Conservation (phyloP, 1,140 invertebrate genomes). For the Luehdorfia chinensis region DNA sequence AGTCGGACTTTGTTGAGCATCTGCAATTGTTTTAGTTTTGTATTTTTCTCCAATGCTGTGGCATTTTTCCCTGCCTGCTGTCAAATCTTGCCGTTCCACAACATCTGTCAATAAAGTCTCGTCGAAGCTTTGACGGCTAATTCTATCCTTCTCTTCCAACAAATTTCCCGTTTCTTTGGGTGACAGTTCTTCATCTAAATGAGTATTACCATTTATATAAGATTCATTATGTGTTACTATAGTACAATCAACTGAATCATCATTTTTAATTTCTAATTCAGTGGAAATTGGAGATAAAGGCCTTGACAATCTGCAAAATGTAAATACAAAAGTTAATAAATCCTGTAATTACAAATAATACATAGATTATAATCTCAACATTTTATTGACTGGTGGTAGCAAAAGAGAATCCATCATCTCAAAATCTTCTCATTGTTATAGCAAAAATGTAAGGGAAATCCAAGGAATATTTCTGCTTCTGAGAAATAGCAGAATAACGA, state of each 20-base stretch:
- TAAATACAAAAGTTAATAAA: conserved; percentile 4
- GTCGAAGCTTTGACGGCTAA: conserved; percentile 68
- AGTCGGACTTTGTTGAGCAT: conserved; percentile 70
- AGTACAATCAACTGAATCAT: conserved; percentile 42
- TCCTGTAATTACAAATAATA: conserved; percentile 15
- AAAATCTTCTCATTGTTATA: no score
- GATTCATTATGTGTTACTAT: conserved; percentile 47
- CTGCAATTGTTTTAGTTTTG: conserved; percentile 55
- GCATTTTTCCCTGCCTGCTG: conserved; percentile 66
- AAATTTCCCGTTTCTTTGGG: conserved; percentile 66
- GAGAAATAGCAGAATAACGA: no score
- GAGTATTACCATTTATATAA: conserved; percentile 50
- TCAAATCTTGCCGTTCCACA: conserved; percentile 50
- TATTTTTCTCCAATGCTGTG: conserved; percentile 74
- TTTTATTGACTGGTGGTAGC: no score
- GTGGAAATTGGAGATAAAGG: conserved; percentile 87
- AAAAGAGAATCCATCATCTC: no score
- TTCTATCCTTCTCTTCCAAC: conserved; percentile 65
- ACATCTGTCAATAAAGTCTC: conserved; percentile 55
- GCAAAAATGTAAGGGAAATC: no score
- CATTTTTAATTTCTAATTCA: conserved; percentile 62
- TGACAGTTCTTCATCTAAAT: conserved; percentile 53
- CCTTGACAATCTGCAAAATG: conserved; percentile 81
- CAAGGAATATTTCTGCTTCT: no score
- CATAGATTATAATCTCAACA: not conserved